Evolutionary conservation across 2,113 vertebrate genomes (phyloP).

Genomic region (Carassius gibelio): DNA sequence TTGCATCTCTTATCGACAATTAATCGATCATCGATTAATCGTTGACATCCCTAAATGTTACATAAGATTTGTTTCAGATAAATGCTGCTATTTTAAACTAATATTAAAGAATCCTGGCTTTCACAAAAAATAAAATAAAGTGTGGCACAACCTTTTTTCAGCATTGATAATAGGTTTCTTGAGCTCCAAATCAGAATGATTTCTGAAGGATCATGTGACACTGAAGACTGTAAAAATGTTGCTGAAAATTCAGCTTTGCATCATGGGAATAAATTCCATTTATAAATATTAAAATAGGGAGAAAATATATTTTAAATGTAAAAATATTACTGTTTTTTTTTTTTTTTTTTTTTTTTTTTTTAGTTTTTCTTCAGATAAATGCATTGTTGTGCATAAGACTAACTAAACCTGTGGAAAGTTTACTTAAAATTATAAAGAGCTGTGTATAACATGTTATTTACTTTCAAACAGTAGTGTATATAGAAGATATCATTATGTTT

Average conservation of each 20-base stretch:
- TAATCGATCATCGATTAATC: no score
- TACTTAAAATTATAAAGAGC: no score
- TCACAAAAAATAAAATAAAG: not conserved
- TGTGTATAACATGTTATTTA: no score
- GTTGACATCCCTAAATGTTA: no score
- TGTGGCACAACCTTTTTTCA: not conserved
- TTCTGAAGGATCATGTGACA: not conserved
- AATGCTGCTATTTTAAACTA: no score
- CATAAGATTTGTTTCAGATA: no score
- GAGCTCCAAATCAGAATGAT: not conserved
- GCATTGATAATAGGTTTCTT: not conserved
- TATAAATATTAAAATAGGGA: no score
- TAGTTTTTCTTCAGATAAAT: not conserved
- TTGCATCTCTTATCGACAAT: no score
- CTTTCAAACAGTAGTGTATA: not conserved
- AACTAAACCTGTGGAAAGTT: not conserved
- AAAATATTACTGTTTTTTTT: no score
- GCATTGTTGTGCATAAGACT: not conserved
- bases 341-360: not conserved
- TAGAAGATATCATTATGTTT: not conserved
- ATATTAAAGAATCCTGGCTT: not conserved
- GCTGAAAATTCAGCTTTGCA: not conserved
- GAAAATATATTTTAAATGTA: no score
- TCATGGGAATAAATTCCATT: no score
- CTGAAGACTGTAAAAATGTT: not conserved